Evolutionary conservation across 2,888 invertebrate species (phyloP), one percentile per base, ranked within the genome.

Genomic region (Cyclophora albipunctata): DNA sequence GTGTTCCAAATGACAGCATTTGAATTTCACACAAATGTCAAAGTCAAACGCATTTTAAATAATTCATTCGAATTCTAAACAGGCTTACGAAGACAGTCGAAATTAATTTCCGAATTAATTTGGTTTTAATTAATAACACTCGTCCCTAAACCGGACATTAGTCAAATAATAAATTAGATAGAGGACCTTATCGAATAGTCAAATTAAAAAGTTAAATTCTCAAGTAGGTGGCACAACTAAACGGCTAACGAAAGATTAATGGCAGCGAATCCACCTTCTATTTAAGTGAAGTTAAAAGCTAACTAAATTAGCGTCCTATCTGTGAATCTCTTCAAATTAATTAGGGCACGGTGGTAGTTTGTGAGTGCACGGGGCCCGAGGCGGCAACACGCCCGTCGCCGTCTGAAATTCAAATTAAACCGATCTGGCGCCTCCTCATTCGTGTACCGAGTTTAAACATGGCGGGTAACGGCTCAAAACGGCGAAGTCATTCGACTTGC

Each of bases 361-460:
- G 68, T 64, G 67, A 69, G 69, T 67, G 74, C 67, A 55, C 52
- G 57, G 51, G 60, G 50, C 51, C 55, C 54, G 67, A 20, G 69
- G 66, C 61, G 64, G 71, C 73, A 71, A 71, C 76, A 75, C 80
- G 78, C 75, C 68, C 71, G 77, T 79, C 80, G 79, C 73, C 81
- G 43, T 81, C 84, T 81, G 69, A 85, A 86, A 88, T 88, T 88
- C 84, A 88, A 88, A 88, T 88, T 86, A 88, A 84, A 85, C 88
- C 85, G 84, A 87, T 85, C 84, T 78, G 84, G 87, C 83, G 86
- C 88, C 88, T 87, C 88, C 88, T 88, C 75, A 88, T 86, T 85
- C 88, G 84, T 88, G 88, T 88, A 84, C 80, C 60, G 69, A 68
- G 78, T 79, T 86, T 79, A 79, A 86, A 88, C 87, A 87, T 81